Evolutionary conservation across 2,797 vertebrate genomes (phyloP).

Genomic region (Pseudochromis fuscus): DNA sequence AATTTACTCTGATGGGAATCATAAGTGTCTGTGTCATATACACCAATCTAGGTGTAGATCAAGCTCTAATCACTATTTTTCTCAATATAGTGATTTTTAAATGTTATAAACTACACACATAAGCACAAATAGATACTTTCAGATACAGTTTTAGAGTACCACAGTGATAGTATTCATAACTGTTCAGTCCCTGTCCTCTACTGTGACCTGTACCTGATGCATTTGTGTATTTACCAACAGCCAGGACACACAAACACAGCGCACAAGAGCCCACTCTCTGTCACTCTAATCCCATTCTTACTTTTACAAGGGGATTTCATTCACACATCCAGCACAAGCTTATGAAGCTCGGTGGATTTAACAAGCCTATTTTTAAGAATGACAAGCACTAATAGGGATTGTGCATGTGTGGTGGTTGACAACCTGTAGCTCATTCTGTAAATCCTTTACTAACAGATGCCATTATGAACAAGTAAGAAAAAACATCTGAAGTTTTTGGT

Average conservation of each 20-base stretch:
- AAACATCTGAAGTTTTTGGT: neutral
- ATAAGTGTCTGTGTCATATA: too few relatives aligned
- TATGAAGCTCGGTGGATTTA: constrained; percentile 54
- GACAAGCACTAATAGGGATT: constrained; percentile 28
- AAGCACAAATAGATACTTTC: neutral
- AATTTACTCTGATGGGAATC: too few relatives aligned
- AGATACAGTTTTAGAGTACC: neutral
- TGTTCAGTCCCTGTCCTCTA: constrained; percentile 16
- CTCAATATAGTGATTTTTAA: neutral
- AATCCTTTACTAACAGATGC: constrained; percentile 14
- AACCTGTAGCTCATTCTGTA: constrained; percentile 30
- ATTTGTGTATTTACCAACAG: constrained; percentile 27
- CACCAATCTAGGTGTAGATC: too few relatives aligned
- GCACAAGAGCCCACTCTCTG: constrained; percentile 30
- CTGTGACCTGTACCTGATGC: constrained; percentile 26
- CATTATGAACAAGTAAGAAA: too few relatives aligned
- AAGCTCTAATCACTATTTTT: too few relatives aligned
- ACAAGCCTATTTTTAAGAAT: constrained; percentile 48
- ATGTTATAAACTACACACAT: neutral
- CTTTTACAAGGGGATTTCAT: constrained; percentile 57
- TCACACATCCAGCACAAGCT: constrained; percentile 63
- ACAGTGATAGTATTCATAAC: neutral
- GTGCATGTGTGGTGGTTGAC: constrained; percentile 8
- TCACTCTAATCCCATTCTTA: constrained; percentile 56
- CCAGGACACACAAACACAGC: constrained; percentile 17